Evolutionary conservation across 2,888 invertebrate species (phyloP).

Genomic region (Pemphredon lugubris): DNA sequence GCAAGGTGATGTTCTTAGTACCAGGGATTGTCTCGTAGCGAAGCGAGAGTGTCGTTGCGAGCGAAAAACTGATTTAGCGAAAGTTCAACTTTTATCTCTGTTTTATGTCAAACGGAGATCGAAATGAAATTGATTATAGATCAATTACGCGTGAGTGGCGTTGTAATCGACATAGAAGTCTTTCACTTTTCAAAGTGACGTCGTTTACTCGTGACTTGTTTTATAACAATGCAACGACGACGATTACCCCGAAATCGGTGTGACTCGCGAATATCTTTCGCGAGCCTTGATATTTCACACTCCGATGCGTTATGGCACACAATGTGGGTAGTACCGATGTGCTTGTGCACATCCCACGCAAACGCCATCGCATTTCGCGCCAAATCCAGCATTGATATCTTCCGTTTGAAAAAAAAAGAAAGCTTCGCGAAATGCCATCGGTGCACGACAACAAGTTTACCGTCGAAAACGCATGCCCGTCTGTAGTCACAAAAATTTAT

Average conservation of each 20-base stretch:
- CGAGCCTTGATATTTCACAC: slow-evolving; percentile 48
- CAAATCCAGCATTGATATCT: slow-evolving; percentile 43
- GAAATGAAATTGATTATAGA: no score
- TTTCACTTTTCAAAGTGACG: neutral
- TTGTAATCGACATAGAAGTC: no score
- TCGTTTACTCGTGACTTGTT: no score
- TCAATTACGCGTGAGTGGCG: no score
- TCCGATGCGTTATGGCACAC: slow-evolving; percentile 26
- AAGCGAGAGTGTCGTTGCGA: no score
- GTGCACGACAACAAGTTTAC: neutral
- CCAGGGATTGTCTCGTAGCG: no score
- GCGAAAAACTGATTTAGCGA: no score
- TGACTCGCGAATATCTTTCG: slow-evolving; percentile 21
- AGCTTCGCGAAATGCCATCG: slow-evolving; percentile 8
- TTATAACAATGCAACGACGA: neutral
- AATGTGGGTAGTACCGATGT: slow-evolving; percentile 55
- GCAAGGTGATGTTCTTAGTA: no score
- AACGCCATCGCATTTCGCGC: slow-evolving; percentile 38
- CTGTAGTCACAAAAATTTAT: no score
- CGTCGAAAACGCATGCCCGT: no score
- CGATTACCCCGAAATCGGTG: slow-evolving; percentile 33
- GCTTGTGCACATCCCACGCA: slow-evolving; percentile 52
- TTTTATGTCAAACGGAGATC: no score
- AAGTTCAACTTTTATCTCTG: no score
- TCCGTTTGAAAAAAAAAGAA: slow-evolving; percentile 10